Percentiles rank a stretch among this genome's conserved stretches.
These are phyloP conservation scores for Drosophila tripunctata DNA, from an alignment of 2,888 invertebrate genomes.

Conservation along the genomic window DNA sequence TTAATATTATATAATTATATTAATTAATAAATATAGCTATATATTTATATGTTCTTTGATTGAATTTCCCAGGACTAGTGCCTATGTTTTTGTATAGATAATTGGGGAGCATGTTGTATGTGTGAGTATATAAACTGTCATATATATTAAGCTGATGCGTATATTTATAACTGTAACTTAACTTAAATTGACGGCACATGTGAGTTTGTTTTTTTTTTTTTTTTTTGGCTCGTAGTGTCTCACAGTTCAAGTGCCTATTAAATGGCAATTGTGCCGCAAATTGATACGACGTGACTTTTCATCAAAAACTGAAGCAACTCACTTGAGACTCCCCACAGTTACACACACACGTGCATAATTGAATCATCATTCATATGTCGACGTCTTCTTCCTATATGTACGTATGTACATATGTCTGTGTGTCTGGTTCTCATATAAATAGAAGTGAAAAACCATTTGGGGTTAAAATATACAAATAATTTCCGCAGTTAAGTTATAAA, in stretches of 20 bases:
- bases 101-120: no score
- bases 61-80: no score
- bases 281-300: slow-evolving; percentile 81
- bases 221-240: slow-evolving; percentile 13
- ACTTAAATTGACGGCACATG: slow-evolving; percentile 63
- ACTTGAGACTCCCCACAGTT: slow-evolving; percentile 68
- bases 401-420: not conserved
- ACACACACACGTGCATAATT: slow-evolving; percentile 58
- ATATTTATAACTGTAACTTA: not conserved
- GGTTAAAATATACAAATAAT: slow-evolving; percentile 77
- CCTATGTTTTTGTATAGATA: no score
- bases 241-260: slow-evolving; percentile 75
- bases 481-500: slow-evolving; percentile 49
- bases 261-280: slow-evolving; percentile 79
- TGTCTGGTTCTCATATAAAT: slow-evolving; percentile 38
- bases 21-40: no score
- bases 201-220: slow-evolving; percentile 9
- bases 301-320: slow-evolving; percentile 53
- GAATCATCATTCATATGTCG: slow-evolving; percentile 59
- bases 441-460: slow-evolving; percentile 63
- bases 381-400: not conserved
- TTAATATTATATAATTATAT: no score
- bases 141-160: not conserved
- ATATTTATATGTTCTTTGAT: no score
- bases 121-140: no score